phyloP scores from a whole-genome alignment of 2,888 invertebrate species.

The Acanthosepion pharaonis region DNA sequence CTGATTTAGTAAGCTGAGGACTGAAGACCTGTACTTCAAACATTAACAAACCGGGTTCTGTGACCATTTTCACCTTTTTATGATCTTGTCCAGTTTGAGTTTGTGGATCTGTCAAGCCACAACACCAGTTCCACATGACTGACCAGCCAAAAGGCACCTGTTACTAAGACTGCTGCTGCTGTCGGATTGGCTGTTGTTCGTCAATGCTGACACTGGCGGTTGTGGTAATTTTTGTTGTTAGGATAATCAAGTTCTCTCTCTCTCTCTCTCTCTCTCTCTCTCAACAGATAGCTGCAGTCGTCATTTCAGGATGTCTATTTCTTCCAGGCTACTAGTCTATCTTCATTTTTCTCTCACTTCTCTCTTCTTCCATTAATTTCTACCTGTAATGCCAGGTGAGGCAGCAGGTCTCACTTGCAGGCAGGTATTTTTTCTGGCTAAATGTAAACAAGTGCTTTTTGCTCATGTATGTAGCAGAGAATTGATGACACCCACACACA shows the following conservation, averaged over 20 bases:
- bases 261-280: not conserved
- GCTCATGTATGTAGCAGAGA: slow-evolving; percentile 3
- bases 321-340: not conserved
- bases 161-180: not conserved
- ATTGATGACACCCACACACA: not conserved
- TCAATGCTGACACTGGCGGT: not conserved
- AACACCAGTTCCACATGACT: slow-evolving; percentile 1
- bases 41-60: too few species aligned
- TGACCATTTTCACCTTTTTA: too few species aligned
- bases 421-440: not conserved
- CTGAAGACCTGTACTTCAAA: too few species aligned
- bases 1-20: too few species aligned
- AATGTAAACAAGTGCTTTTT: slow-evolving; percentile 16
- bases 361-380: not conserved
- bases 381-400: slow-evolving; percentile 16
- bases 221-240: not conserved
- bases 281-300: not conserved
- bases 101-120: too few species aligned
- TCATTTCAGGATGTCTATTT: not conserved
- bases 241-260: not conserved
- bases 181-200: not conserved
- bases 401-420: not conserved
- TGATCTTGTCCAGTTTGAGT: too few species aligned
- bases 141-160: slow-evolving; percentile 5
- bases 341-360: not conserved